phyloP scores from a whole-genome alignment of 64 coral and sea anemone species.

The Porites australiensis region DNA sequence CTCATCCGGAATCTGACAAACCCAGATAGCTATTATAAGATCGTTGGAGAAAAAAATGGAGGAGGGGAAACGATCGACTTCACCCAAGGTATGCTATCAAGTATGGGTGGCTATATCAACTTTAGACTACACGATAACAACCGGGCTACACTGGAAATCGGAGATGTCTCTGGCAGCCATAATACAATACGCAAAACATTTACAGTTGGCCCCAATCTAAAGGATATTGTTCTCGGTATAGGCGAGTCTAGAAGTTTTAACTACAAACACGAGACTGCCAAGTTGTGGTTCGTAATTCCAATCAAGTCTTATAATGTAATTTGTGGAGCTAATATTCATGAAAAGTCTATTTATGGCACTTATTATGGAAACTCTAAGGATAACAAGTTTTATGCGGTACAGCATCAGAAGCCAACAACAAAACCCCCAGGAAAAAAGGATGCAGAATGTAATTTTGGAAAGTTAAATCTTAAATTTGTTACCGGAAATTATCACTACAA shows the following conservation, averaged over 20 bases:
- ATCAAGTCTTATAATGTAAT: conserved; percentile 32
- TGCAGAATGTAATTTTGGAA: conserved; percentile 11
- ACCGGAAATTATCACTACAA: conserved; percentile 55
- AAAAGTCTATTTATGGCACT: conserved; percentile 16
- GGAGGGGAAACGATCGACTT: conserved; percentile 40
- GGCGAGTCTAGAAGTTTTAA: conserved; percentile 20
- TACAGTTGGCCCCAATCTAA: conserved; percentile 4
- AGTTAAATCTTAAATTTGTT: conserved; percentile 43
- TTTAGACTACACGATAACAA: conserved; percentile 42
- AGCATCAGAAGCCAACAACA: conserved; percentile 22
- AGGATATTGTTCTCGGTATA: conserved; percentile 52
- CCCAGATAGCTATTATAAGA: conserved; percentile 43
- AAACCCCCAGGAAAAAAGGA: background rate
- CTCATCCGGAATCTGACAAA: conserved; percentile 1
- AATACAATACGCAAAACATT: conserved; percentile 29
- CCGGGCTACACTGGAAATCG: conserved; percentile 30
- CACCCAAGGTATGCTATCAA: conserved; percentile 26
- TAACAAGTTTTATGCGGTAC: conserved; percentile 45
- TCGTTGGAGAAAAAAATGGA: conserved; percentile 25
- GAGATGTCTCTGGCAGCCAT: conserved; percentile 25
- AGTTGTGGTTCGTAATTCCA: conserved; percentile 46
- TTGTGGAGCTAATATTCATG: conserved; percentile 8
- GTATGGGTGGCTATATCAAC: conserved; percentile 35
- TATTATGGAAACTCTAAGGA: conserved; percentile 60
- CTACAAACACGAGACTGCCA: conserved; percentile 39